phyloP scores from a whole-genome alignment of 2,797 vertebrate species.

The Catharus ustulatus region DNA sequence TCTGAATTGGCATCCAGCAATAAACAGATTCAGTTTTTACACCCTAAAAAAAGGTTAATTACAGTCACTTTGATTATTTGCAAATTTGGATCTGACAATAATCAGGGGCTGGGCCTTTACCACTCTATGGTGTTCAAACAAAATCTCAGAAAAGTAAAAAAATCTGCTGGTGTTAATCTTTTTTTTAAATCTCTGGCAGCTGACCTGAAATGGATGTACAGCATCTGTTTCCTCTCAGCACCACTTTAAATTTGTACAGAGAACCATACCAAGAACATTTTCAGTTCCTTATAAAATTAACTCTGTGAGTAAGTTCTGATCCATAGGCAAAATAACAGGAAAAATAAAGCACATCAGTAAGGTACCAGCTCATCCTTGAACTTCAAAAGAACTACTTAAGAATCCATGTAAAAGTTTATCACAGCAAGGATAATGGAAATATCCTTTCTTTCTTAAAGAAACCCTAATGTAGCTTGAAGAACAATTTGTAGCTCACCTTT shows the following conservation, averaged over 20 bases:
- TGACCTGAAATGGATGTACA: not conserved
- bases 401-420: not conserved
- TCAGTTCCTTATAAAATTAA: not conserved
- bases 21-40: not conserved
- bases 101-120: not conserved
- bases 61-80: not conserved
- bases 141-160: not conserved
- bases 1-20: not conserved
- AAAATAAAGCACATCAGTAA: not conserved
- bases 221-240: not conserved
- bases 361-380: not conserved
- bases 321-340: not conserved
- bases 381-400: not conserved
- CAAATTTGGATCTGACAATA: not conserved
- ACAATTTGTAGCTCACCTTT: not conserved
- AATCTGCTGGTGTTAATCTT: not conserved
- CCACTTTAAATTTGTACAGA: not conserved
- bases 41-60: not conserved
- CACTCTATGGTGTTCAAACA: not conserved
- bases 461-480: not conserved
- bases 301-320: not conserved
- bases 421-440: not conserved
- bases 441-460: not conserved
- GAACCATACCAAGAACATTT: not conserved
- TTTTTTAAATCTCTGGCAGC: not conserved